Evolutionary conservation across 2,888 invertebrate genomes (phyloP), one percentile per base, ranked within the genome.

Genomic region (Hipparchia semele): DNA sequence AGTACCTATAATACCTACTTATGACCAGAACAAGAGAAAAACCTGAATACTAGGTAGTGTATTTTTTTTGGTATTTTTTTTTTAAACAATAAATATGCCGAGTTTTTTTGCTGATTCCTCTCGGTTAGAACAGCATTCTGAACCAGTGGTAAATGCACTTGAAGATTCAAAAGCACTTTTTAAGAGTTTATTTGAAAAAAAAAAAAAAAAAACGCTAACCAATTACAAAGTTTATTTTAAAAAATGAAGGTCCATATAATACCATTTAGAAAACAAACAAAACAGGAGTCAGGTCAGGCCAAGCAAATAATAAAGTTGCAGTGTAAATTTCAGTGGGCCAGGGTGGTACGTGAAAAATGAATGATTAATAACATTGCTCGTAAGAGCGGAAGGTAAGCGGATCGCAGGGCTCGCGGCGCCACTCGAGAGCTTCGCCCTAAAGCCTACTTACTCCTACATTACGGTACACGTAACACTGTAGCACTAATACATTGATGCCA

Each of bases 281-380:
- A 13, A 54, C 33, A 46, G 45, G 56, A 54, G 59, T 39, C 51
- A 56, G 72, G 66, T 70, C 70, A 59, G 68, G 58, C 46, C 66
- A 59, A 64, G 70, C 73, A 68, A 70, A 72, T 68, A 72, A 72
- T 68, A 72, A 49, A 23, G 71, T 65, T 53, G 53, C 65, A 65
- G 51, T 65, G 33, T 66, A 60, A 72, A 68, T 72, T 70, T 75
- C 68, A 60, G 23, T 53, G 65, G 53, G 46, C 13, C 62, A 71
- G 72, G 53, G 59, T 62, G 71, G 71, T 71, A 74, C 68, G 73
- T 72, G 76, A 62, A 74, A 73, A 78, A 72, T 75, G 74, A 78
- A 79, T 78, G 78, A 78, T 78, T 77, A 78, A 75, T 70, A 72
- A 71, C 58, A 65, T 66, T 61, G 23, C 13, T 23, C 58, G 13